Evolutionary conservation across 2,113 vertebrate genomes (phyloP).

Genomic region (Rattus norvegicus): DNA sequence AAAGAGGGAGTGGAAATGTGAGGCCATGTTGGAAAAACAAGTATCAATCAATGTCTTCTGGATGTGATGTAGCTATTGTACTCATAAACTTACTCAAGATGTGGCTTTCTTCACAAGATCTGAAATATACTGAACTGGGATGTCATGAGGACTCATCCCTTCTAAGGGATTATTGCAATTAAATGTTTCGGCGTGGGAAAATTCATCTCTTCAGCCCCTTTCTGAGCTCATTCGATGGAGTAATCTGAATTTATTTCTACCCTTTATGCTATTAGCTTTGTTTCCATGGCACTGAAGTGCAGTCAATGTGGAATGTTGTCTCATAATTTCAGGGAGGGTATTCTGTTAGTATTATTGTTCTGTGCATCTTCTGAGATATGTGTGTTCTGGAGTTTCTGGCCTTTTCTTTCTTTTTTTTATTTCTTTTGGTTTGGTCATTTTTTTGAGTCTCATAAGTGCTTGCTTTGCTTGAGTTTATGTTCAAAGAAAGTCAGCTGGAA

Average conservation of each 20-base stretch:
- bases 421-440: not conserved
- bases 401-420: not conserved
- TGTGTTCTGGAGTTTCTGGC: not conserved
- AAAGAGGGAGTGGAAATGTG: not conserved
- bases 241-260: no score
- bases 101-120: not conserved
- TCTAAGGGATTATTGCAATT: not conserved
- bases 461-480: not conserved
- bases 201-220: not conserved
- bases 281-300: no score
- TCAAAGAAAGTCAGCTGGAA: not conserved
- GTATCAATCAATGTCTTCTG: no score
- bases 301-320: not conserved
- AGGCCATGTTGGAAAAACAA: not conserved
- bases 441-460: not conserved
- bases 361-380: no score
- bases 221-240: not conserved
- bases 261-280: not conserved
- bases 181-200: not conserved
- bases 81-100: not conserved
- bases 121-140: not conserved
- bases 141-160: not conserved
- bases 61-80: not conserved
- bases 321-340: rapidly evolving
- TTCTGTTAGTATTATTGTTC: not conserved